Evolutionary conservation across 2,888 invertebrate species (phyloP), one percentile per base, ranked within the genome.

Genomic region (Phania funesta): DNA sequence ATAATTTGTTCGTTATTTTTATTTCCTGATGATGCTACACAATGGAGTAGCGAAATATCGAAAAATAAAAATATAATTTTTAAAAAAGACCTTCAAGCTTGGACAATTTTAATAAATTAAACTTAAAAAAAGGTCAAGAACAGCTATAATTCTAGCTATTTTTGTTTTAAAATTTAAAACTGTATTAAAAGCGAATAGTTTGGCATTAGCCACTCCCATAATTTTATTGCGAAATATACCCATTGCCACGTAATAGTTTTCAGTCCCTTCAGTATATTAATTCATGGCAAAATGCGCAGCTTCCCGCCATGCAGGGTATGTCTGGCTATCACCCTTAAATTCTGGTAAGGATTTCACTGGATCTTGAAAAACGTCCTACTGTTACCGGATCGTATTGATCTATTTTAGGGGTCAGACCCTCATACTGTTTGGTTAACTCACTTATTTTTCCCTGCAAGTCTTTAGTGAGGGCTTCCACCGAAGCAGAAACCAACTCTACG

Each of bases 231-330:
- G 24, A 16, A 50, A 24, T 35, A 52, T 52, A 8, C 50, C 38
- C 52, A 67, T 52, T 9, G 20, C 50, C 1, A 52, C 24, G 11
- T 52, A 52, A 20, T 67, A 67, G 6, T 67, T 67, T 26, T 67
- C 24, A 0, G 50, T 38, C 3, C 44, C 29, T 13, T 67, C 38
- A 11, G 35, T 3, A 22, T 67, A 67, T 32, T 29, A 62, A 11
- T 46, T 20, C 32, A 64, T 74, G 16, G 62, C 62, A 46, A 62
- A 62, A 46, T 20, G 11, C 13, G 46, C 62, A 9, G 46, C 64
- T 29, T 62, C 64, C 6, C 46, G n/a, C 64, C 64, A 74, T 26
- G 54, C 64, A 24, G 64, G 74, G 11, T 74, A 74, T 13, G 62
- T n/a, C 5, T 38, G 26, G 24, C 44, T 6, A 3, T 75, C 35